Conservation (phyloP, 1,140 invertebrate species). For the Leptinotarsa defecta region DNA sequence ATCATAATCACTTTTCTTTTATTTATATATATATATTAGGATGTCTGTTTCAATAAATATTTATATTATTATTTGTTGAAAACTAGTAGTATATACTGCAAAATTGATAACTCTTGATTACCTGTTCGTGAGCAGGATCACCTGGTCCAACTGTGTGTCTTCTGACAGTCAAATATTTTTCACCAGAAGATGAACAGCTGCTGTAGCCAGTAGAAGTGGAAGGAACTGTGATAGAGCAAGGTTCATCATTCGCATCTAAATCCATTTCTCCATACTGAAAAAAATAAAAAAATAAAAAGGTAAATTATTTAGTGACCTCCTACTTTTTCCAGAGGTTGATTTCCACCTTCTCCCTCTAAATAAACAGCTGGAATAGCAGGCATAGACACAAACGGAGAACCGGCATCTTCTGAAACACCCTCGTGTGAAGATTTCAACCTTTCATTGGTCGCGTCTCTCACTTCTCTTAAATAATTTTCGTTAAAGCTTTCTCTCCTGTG, state of each 20-base stretch:
- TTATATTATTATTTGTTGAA: too few relatives aligned
- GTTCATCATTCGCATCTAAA: constrained; percentile 62
- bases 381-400: constrained; percentile 64
- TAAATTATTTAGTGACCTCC: not conserved
- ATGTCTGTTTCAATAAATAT: too few relatives aligned
- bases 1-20: too few relatives aligned
- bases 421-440: constrained; percentile 30
- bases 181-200: constrained; percentile 43
- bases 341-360: constrained; percentile 57
- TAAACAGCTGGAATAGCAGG: constrained; percentile 65
- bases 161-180: constrained; percentile 61
- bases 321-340: constrained; percentile 72
- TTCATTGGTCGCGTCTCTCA: constrained; percentile 43
- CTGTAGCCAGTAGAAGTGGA: constrained; percentile 47
- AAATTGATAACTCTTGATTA: constrained; percentile 35
- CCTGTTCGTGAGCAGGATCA: constrained; percentile 79
- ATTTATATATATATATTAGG: too few relatives aligned
- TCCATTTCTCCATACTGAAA: constrained; percentile 69
- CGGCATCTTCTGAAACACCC: constrained; percentile 54
- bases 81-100: too few relatives aligned
- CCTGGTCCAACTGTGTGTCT: constrained; percentile 93
- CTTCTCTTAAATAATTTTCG: constrained; percentile 49
- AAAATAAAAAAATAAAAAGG: not conserved
- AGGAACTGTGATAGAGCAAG: constrained; percentile 47
- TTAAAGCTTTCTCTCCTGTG: constrained; percentile 54